These are phyloP conservation scores for Epinotia brunnichana DNA, from an alignment of 2,888 invertebrate species.

Conservation along the genomic window DNA sequence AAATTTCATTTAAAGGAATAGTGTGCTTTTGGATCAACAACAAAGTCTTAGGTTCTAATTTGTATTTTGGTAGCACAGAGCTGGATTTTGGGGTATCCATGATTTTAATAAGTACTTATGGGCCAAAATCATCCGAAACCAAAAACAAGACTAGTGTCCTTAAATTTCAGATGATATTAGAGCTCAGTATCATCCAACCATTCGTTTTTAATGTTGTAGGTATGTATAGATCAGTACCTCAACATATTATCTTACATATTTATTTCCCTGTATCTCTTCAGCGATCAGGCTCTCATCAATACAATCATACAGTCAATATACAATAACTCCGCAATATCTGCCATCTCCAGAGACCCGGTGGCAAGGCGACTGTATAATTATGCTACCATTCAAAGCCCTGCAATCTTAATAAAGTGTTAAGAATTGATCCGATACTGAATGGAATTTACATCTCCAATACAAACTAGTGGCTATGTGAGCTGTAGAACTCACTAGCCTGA, in stretches of 20 bases:
- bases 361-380: slow-evolving; percentile 71
- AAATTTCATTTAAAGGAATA: too few species aligned
- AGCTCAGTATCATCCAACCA: neutral
- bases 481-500: too few species aligned
- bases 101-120: too few species aligned
- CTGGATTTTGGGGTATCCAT: too few species aligned
- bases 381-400: slow-evolving; percentile 65
- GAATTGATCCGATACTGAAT: slow-evolving; percentile 60
- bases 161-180: too few species aligned
- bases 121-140: too few species aligned
- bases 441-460: neutral
- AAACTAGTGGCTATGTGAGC: neutral
- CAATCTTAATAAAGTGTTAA: slow-evolving; percentile 79
- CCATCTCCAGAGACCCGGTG: slow-evolving; percentile 70
- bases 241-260: slow-evolving; percentile 23
- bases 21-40: too few species aligned
- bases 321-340: slow-evolving; percentile 59
- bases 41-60: too few species aligned
- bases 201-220: neutral
- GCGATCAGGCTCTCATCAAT: slow-evolving; percentile 38
- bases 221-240: slow-evolving; percentile 1
- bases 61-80: too few species aligned
- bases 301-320: slow-evolving; percentile 36
- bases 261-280: slow-evolving; percentile 20
- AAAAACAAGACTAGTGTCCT: too few species aligned